Evolutionary conservation across 2,113 vertebrate species (phyloP).

Genomic region (Kryptolebias marmoratus): DNA sequence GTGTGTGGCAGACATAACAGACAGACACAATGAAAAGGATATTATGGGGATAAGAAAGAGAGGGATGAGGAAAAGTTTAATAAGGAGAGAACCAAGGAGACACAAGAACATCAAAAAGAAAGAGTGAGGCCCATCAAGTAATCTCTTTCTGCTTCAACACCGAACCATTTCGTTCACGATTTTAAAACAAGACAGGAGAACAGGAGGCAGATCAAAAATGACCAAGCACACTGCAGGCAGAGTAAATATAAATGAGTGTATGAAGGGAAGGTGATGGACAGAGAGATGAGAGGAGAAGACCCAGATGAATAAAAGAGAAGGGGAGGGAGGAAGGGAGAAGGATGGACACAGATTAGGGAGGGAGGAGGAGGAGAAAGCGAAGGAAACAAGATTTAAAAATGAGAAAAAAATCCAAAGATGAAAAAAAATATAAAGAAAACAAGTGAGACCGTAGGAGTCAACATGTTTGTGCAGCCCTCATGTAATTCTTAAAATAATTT

Average conservation of each 20-base stretch:
- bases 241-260: conserved; percentile 12
- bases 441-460: conserved; percentile 14
- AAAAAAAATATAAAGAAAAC: neutral
- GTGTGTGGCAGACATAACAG: neutral
- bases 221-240: conserved; percentile 31
- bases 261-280: conserved; percentile 2
- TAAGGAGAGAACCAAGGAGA: neutral
- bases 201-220: conserved; percentile 23
- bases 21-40: neutral
- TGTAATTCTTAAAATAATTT: conserved; percentile 41
- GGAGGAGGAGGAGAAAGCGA: neutral
- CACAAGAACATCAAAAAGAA: neutral
- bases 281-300: conserved; percentile 33
- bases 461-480: conserved; percentile 24
- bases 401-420: neutral
- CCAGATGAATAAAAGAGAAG: conserved; percentile 23
- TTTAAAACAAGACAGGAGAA: conserved; percentile 26
- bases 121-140: conserved; percentile 12
- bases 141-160: conserved; percentile 8
- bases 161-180: conserved; percentile 3
- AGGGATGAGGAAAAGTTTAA: conserved; percentile 1
- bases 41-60: neutral
- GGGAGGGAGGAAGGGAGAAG: conserved; percentile 2
- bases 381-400: conserved; percentile 4
- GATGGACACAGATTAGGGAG: conserved; percentile 20